These are phyloP conservation scores for Nasonia longicornis DNA, from an alignment of 1,140 invertebrate species.

Conservation along the genomic window DNA sequence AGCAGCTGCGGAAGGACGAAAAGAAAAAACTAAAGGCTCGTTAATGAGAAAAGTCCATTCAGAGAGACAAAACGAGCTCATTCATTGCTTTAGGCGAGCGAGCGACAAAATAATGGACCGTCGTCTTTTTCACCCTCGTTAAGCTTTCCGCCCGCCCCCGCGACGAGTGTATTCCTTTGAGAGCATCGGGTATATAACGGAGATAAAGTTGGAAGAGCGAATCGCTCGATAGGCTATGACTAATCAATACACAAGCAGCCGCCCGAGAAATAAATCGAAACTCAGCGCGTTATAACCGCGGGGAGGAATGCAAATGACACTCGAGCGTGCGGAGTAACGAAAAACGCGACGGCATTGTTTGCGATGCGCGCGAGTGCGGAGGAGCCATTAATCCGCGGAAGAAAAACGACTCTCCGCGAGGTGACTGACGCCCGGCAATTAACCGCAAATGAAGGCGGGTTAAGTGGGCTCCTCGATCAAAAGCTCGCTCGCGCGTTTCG, in stretches of 20 bases:
- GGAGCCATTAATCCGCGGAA: neutral
- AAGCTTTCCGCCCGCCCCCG: neutral
- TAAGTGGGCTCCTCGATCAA: constrained; percentile 37
- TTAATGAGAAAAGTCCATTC: constrained; percentile 20
- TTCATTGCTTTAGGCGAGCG: neutral
- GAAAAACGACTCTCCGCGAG: neutral
- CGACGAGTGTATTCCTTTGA: neutral
- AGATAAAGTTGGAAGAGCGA: neutral
- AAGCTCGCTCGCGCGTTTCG: neutral
- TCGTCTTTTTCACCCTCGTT: neutral
- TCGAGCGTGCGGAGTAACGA: neutral
- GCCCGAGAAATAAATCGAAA: neutral
- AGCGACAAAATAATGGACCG: neutral
- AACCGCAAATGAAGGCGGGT: constrained; percentile 50
- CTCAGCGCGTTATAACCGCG: neutral
- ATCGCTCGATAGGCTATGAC: neutral
- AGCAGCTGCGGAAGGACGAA: neutral
- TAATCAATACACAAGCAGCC: neutral
- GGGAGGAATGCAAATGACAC: no score
- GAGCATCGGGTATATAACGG: neutral
- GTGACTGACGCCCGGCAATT: constrained; percentile 24
- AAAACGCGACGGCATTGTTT: neutral
- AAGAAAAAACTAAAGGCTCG: neutral
- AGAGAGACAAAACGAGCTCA: neutral
- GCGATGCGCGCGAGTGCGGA: neutral